Conservation (phyloP, 2,113 vertebrate genomes). For the Rhea pennata region DNA sequence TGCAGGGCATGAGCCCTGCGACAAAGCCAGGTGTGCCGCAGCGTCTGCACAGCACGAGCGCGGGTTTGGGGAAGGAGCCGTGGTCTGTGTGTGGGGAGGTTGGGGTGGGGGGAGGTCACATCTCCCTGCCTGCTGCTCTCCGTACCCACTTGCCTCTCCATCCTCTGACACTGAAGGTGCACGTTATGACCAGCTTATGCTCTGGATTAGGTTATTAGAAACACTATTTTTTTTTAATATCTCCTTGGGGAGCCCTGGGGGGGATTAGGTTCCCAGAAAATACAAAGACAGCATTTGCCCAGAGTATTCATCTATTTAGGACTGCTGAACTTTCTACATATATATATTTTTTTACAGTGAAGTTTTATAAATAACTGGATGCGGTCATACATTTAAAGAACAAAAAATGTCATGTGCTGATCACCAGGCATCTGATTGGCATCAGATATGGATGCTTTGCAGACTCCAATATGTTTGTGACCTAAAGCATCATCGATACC, state of each 20-base stretch:
- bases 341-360: not conserved
- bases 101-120: not conserved
- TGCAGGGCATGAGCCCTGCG: too few relatives aligned
- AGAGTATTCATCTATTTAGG: not conserved
- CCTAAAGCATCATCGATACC: not conserved
- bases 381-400: not conserved
- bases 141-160: not conserved
- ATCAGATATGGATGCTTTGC: not conserved
- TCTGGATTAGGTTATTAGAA: not conserved
- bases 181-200: not conserved
- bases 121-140: not conserved
- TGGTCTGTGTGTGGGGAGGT: not conserved
- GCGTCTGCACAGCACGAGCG: accelerated
- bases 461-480: not conserved
- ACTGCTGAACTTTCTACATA: not conserved
- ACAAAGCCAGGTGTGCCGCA: not conserved
- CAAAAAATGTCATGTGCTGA: not conserved
- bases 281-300: not conserved
- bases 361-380: not conserved
- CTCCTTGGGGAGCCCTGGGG: not conserved
- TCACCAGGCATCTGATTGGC: not conserved
- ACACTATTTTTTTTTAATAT: not conserved
- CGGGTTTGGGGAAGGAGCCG: not conserved
- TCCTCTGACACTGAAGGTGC: not conserved
- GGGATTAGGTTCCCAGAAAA: not conserved